A percentile compares a stretch with the other conserved stretches of the same genome.
phyloP scores from a whole-genome alignment of 1,140 invertebrate species.

The Onthophagus taurus region DNA sequence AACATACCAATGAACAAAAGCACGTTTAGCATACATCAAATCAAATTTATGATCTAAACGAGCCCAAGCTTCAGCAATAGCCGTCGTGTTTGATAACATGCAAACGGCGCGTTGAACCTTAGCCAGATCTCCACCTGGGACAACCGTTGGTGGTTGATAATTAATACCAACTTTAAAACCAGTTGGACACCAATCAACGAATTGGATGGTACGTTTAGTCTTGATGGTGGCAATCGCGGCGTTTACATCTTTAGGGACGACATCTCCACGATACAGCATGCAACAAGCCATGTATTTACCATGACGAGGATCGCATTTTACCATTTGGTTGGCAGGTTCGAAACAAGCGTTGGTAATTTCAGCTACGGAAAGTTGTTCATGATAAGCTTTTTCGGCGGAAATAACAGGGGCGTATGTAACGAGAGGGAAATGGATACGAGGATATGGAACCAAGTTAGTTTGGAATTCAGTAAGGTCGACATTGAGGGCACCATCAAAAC shows the following conservation, averaged over 20 bases:
- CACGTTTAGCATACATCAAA: slow-evolving; percentile 68
- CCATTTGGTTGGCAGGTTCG: slow-evolving; percentile 58
- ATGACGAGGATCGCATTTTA: slow-evolving; percentile 55
- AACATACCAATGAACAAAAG: slow-evolving; percentile 70
- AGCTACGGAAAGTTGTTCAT: slow-evolving; percentile 55
- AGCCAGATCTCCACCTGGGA: slow-evolving; percentile 61
- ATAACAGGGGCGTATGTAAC: slow-evolving; percentile 61
- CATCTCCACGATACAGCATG: slow-evolving; percentile 57
- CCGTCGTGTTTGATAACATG: slow-evolving; percentile 57
- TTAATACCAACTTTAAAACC: slow-evolving; percentile 66
- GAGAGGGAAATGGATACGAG: slow-evolving; percentile 61
- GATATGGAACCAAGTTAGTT: slow-evolving; percentile 59
- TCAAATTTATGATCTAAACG: slow-evolving; percentile 74
- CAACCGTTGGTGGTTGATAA: slow-evolving; percentile 61
- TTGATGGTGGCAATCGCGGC: slow-evolving; percentile 75
- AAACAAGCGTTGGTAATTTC: slow-evolving; percentile 62
- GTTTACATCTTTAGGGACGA: slow-evolving; percentile 52
- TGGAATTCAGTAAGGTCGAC: slow-evolving; percentile 79
- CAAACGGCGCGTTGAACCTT: slow-evolving; percentile 56
- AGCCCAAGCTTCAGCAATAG: slow-evolving; percentile 58
- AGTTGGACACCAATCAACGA: slow-evolving; percentile 63
- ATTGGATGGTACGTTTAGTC: slow-evolving; percentile 57
- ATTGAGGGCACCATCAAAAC: slow-evolving; percentile 69
- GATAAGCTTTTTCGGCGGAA: slow-evolving; percentile 54
- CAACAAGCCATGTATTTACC: slow-evolving; percentile 69